Conservation (phyloP, 2,113 vertebrate genomes). For the Oriolus oriolus region DNA sequence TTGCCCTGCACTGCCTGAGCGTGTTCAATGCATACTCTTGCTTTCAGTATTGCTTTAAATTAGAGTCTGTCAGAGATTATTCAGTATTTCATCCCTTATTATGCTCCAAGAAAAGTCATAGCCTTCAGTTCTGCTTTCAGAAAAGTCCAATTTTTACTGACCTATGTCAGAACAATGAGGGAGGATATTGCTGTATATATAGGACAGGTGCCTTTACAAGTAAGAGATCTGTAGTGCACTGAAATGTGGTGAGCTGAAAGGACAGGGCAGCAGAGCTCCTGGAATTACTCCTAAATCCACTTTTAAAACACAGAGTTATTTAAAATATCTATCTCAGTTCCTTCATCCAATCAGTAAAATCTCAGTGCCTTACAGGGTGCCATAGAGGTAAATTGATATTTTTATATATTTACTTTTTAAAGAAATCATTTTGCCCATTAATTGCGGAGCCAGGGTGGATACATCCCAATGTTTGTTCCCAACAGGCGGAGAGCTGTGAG, state of each 20-base stretch:
- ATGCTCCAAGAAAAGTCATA: background rate
- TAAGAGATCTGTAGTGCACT: background rate
- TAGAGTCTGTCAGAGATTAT: background rate
- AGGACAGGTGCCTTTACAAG: background rate
- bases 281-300: background rate
- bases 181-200: background rate
- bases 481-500: constrained; percentile 80
- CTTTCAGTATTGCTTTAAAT: background rate
- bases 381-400: background rate
- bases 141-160: constrained; percentile 1
- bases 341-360: background rate
- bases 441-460: background rate
- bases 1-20: background rate
- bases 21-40: background rate
- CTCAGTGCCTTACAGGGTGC: background rate
- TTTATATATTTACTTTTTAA: background rate
- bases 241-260: background rate
- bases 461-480: background rate
- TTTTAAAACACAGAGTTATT: background rate
- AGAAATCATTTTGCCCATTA: background rate
- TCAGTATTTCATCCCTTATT: background rate
- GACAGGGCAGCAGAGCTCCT: background rate
- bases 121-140: constrained; percentile 4
- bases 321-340: background rate
- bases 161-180: constrained; percentile 10